Percentiles rank a stretch among this genome's conserved stretches.
Evolutionary conservation across 64 coral and sea anemone species (phyloP).

Genomic region (Montipora sp.): DNA sequence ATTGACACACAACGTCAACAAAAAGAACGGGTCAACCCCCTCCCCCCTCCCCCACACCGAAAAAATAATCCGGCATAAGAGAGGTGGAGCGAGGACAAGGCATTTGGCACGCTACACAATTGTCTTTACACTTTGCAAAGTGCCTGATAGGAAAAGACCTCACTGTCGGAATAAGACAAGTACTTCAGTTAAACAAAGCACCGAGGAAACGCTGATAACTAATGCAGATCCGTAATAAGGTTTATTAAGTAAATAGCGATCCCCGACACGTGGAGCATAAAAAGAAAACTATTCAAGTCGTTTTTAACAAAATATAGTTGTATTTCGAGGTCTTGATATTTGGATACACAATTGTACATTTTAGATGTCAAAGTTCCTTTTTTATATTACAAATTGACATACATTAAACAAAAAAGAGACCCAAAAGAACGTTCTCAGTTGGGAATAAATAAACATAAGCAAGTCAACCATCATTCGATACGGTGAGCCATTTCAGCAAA

Average conservation of each 20-base stretch:
- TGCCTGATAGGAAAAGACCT: too few relatives aligned
- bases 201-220: too few relatives aligned
- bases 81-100: too few relatives aligned
- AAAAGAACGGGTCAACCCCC: too few relatives aligned
- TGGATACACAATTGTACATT: conserved; percentile 47
- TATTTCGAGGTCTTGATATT: conserved; percentile 48
- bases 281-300: neutral
- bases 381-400: conserved; percentile 48
- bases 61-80: too few relatives aligned
- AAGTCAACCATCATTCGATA: neutral
- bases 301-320: conserved; percentile 44
- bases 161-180: neutral
- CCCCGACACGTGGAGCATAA: neutral
- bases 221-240: too few relatives aligned
- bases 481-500: neutral
- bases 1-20: too few relatives aligned
- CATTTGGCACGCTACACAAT: too few relatives aligned
- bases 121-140: too few relatives aligned
- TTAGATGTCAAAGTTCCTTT: conserved; percentile 22
- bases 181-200: neutral
- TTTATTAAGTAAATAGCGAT: neutral
- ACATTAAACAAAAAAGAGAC: neutral
- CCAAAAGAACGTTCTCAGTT: conserved; percentile 33
- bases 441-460: conserved; percentile 27
- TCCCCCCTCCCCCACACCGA: too few relatives aligned